Conservation (phyloP, 2,797 vertebrate genomes). For the Danionella dracula region DNA sequence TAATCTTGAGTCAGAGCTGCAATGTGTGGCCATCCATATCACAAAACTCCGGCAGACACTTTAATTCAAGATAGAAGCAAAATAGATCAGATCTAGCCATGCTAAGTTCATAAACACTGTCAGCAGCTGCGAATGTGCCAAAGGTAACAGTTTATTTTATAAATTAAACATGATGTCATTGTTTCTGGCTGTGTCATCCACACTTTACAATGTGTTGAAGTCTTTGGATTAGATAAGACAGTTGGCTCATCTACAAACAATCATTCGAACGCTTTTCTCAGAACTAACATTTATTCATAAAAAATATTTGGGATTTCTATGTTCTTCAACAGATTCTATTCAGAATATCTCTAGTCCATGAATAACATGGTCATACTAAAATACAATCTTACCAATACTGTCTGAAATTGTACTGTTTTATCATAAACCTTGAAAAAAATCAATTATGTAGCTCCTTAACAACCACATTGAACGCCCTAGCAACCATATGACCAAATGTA, state of each 20-base stretch:
- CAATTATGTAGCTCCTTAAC: no score
- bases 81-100: background rate
- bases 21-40: constrained; percentile 15
- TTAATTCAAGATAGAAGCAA: background rate
- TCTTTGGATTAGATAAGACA: background rate
- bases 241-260: background rate
- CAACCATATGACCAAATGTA: no score
- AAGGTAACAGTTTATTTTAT: constrained; percentile 1
- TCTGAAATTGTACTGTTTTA: no score
- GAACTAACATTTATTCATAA: background rate
- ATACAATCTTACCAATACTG: no score
- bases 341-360: no score
- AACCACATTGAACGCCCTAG: no score
- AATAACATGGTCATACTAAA: no score
- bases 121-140: background rate
- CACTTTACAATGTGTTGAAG: background rate
- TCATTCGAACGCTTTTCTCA: background rate
- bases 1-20: background rate
- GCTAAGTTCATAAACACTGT: constrained; percentile 16
- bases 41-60: background rate
- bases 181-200: background rate
- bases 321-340: no score
- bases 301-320: no score
- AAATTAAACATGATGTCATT: background rate
- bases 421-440: no score